Evolutionary conservation across 2,888 invertebrate genomes (phyloP).

Genomic region (Pasiphila rectangulata): DNA sequence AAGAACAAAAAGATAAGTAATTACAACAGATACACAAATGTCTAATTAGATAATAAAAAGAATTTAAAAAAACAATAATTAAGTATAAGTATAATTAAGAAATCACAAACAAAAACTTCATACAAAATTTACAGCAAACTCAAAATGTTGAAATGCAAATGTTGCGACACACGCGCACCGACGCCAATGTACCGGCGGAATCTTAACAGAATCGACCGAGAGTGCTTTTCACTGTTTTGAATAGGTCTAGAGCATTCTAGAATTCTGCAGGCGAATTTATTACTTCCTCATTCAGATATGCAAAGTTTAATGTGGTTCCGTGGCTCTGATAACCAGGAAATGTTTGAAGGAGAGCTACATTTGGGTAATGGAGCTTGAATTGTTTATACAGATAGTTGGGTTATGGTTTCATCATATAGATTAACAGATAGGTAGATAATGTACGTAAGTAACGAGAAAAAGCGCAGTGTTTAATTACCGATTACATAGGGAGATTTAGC

Average conservation of each 20-base stretch:
- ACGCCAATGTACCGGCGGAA: slow-evolving; percentile 1
- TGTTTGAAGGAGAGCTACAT: neutral
- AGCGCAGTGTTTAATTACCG: too few species aligned
- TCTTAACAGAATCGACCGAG: slow-evolving; percentile 28
- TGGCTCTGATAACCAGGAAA: slow-evolving; percentile 21
- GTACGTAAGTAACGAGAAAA: neutral
- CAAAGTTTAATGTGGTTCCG: slow-evolving; percentile 31
- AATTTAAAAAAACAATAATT: too few species aligned
- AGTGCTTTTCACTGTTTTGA: slow-evolving; percentile 34
- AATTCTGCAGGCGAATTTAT: slow-evolving; percentile 29
- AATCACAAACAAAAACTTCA: too few species aligned
- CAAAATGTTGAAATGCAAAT: slow-evolving; percentile 27
- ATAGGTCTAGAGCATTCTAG: slow-evolving; percentile 25
- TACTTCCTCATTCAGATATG: slow-evolving; percentile 32
- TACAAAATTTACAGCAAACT: neutral
- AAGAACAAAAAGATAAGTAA: too few species aligned
- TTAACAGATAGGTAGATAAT: too few species aligned
- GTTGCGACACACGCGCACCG: slow-evolving; percentile 16
- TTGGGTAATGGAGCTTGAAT: neutral
- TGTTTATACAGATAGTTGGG: neutral
- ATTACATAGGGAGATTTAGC: too few species aligned
- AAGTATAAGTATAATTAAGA: too few species aligned
- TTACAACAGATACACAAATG: too few species aligned
- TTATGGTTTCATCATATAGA: neutral
- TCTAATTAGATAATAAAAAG: too few species aligned